Conservation (phyloP, 2,888 invertebrate species). For the Rhogogaster chlorosoma region DNA sequence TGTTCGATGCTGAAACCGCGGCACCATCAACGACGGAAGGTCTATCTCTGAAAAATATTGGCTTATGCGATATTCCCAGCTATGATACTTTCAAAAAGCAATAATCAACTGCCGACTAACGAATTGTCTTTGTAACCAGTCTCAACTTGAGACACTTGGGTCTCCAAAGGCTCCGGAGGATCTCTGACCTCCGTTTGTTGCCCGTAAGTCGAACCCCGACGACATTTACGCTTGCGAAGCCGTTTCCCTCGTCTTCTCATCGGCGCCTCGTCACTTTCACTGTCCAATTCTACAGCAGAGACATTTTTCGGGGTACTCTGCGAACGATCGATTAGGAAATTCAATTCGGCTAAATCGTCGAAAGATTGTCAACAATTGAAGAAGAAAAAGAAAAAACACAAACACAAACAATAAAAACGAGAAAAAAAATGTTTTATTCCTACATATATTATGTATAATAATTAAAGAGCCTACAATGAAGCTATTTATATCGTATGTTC, state of each 20-base stretch:
- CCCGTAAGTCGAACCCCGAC: constrained; percentile 72
- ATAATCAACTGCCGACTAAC: constrained; percentile 60
- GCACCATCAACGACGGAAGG: constrained; percentile 54
- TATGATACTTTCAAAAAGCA: not conserved
- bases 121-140: constrained; percentile 73
- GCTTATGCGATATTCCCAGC: not conserved
- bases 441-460: no score
- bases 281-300: constrained; percentile 59
- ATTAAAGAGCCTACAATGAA: not conserved
- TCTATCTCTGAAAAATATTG: constrained; percentile 54
- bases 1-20: constrained; percentile 56
- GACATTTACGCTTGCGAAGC: constrained; percentile 70
- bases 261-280: constrained; percentile 60
- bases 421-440: not conserved
- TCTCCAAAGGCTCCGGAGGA: constrained; percentile 82
- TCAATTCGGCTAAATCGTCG: not conserved
- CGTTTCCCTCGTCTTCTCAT: constrained; percentile 70
- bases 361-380: not conserved
- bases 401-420: not conserved
- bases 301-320: constrained; percentile 56
- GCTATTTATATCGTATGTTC: not conserved
- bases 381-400: no score
- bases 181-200: constrained; percentile 77
- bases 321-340: not conserved
- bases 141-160: constrained; percentile 81